A percentile compares a stretch with the other conserved stretches of the same genome.
Evolutionary conservation across 2,888 invertebrate genomes (phyloP).

Genomic region (Caenorhabditis panamensis): DNA sequence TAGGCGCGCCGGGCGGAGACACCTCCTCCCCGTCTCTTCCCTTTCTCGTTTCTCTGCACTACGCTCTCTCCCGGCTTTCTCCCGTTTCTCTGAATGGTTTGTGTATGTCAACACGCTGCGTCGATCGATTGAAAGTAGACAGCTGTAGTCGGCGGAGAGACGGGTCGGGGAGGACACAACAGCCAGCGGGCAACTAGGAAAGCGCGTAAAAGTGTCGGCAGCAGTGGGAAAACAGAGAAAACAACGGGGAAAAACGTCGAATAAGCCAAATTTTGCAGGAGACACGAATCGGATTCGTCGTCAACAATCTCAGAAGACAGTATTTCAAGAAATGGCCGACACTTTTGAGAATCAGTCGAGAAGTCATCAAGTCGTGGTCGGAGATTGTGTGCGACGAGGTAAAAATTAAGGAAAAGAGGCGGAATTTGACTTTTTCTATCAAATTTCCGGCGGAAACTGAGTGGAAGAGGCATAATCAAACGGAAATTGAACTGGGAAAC

Average conservation of each 20-base stretch:
- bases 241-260: too few species aligned
- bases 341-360: slow-evolving; percentile 72
- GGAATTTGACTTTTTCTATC: too few species aligned
- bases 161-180: too few species aligned
- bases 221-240: too few species aligned
- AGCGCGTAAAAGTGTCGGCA: background rate
- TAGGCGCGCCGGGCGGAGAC: slow-evolving; percentile 22
- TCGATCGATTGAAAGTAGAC: slow-evolving; percentile 33
- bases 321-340: slow-evolving; percentile 71
- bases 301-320: slow-evolving; percentile 76
- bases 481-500: too few species aligned
- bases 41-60: slow-evolving; percentile 26
- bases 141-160: background rate
- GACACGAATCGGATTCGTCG: slow-evolving; percentile 75
- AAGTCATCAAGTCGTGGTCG: slow-evolving; percentile 78
- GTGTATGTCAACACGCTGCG: slow-evolving; percentile 1
- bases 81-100: slow-evolving; percentile 12
- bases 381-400: slow-evolving; percentile 67
- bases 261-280: slow-evolving; percentile 62
- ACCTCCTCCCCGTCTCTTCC: slow-evolving; percentile 47
- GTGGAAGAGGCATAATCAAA: too few species aligned
- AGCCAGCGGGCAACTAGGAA: too few species aligned
- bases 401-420: background rate
- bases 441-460: slow-evolving; percentile 1
- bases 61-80: slow-evolving; percentile 26